These are phyloP conservation scores for Pachyramphus minor DNA, from an alignment of 2,113 vertebrate species.

Conservation along the genomic window DNA sequence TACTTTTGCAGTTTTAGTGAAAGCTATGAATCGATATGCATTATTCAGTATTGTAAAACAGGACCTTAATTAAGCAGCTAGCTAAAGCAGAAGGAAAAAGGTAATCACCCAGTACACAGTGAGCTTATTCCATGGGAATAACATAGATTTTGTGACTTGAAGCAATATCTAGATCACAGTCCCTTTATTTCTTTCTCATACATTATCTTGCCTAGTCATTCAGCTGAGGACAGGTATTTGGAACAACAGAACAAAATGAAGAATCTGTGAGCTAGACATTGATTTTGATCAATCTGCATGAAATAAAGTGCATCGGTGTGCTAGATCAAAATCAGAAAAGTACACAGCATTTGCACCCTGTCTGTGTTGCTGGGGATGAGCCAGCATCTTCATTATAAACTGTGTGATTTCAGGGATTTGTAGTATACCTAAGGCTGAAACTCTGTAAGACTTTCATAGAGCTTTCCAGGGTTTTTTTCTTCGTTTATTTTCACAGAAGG, in stretches of 20 bases:
- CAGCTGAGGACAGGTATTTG: not conserved
- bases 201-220: not conserved
- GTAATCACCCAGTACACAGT: not conserved
- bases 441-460: not conserved
- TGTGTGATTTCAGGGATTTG: not conserved
- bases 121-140: not conserved
- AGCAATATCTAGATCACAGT: not conserved
- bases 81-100: conserved; percentile 6
- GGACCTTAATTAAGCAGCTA: conserved; percentile 1
- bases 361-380: not conserved
- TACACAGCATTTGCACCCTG: not conserved
- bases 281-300: not conserved
- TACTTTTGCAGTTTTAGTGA: not conserved
- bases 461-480: not conserved
- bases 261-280: not conserved
- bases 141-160: not conserved
- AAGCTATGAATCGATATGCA: conserved; percentile 19
- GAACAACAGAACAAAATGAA: not conserved
- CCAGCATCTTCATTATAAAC: not conserved
- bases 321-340: not conserved
- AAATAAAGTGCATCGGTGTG: not conserved
- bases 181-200: not conserved
- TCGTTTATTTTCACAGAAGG: not conserved
- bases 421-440: not conserved
- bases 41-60: conserved; percentile 8